phyloP scores from a whole-genome alignment of 1,140 invertebrate species.

The Diabrotica virgifera region DNA sequence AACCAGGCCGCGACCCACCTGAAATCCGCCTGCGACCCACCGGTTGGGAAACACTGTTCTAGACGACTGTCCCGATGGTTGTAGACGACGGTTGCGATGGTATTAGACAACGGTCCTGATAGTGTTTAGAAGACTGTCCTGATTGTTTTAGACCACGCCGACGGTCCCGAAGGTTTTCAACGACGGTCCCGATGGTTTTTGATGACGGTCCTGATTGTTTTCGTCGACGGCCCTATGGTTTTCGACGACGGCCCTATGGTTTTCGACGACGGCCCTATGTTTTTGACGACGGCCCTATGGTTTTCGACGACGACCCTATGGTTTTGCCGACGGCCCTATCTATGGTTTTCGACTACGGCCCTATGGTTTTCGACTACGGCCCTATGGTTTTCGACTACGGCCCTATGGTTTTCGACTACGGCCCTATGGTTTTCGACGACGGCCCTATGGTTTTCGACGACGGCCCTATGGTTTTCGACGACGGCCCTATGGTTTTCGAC shows the following conservation, averaged over 20 bases:
- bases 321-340: too few species aligned
- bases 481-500: not conserved
- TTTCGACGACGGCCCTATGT: not conserved
- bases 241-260: not conserved
- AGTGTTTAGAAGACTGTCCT: not conserved
- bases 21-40: too few species aligned
- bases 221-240: not conserved
- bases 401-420: not conserved
- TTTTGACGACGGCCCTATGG: not conserved
- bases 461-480: too few species aligned
- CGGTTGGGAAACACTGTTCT: too few species aligned
- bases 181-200: not conserved
- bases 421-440: not conserved
- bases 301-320: not conserved
- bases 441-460: not conserved
- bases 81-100: not conserved
- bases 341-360: not conserved
- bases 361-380: not conserved
- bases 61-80: not conserved
- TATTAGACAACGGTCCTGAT: not conserved
- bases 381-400: not conserved
- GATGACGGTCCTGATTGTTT: not conserved
- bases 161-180: not conserved
- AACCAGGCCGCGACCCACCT: too few species aligned
- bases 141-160: not conserved